Evolutionary conservation across 1,140 invertebrate genomes (phyloP).

Genomic region (Calliopsis andreniformis): DNA sequence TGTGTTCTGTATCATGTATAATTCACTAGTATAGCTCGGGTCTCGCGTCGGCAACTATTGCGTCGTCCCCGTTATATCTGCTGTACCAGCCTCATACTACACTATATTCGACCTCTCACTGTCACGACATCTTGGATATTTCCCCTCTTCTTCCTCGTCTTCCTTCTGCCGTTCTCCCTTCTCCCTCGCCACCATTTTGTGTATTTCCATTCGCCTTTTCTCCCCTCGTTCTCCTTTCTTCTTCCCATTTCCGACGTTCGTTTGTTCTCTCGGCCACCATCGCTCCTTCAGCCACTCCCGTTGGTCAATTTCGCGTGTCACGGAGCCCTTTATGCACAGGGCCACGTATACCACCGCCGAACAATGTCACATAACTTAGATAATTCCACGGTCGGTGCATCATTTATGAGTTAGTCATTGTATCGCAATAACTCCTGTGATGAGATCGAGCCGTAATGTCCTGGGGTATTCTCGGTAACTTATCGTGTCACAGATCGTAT

Average conservation of each 20-base stretch:
- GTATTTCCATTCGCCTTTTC: not conserved
- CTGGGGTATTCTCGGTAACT: constrained; percentile 44
- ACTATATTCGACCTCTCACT: constrained; percentile 62
- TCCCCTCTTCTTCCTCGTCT: constrained; percentile 46
- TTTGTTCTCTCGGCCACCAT: constrained; percentile 33
- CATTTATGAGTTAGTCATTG: constrained; percentile 63
- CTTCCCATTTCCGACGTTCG: constrained; percentile 42
- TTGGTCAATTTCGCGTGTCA: constrained; percentile 68
- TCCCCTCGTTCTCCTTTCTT: not conserved
- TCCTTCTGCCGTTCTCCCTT: not conserved
- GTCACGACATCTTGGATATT: constrained; percentile 62
- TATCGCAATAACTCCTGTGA: constrained; percentile 66
- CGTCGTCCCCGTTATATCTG: constrained; percentile 68
- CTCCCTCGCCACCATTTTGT: not conserved
- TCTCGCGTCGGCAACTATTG: constrained; percentile 71
- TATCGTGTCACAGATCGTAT: constrained; percentile 1
- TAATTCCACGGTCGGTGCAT: constrained; percentile 61
- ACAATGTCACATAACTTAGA: constrained; percentile 64
- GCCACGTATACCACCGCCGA: constrained; percentile 37
- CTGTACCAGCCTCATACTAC: constrained; percentile 59
- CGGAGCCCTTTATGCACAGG: constrained; percentile 51
- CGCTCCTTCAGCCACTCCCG: constrained; percentile 38
- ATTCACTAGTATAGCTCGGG: constrained; percentile 76
- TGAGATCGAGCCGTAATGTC: constrained; percentile 58
- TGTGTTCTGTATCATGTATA: constrained; percentile 79